Evolutionary conservation across 2,888 invertebrate genomes (phyloP).

Genomic region (Andrena hattorfiana): DNA sequence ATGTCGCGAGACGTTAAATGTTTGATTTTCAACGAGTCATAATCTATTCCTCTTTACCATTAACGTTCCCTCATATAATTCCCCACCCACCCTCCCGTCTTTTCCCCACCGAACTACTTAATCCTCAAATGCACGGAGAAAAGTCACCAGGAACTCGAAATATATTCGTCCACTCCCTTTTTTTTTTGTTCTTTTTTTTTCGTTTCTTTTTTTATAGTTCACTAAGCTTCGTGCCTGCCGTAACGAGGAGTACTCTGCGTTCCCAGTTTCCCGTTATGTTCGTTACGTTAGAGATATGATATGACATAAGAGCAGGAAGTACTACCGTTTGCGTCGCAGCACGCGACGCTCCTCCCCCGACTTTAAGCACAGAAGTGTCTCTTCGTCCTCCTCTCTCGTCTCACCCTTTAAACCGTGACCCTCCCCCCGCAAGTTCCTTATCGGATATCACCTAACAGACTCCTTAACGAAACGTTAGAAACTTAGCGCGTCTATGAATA

Average conservation of each 20-base stretch:
- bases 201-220: slow-evolving; percentile 34
- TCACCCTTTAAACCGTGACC: slow-evolving; percentile 10
- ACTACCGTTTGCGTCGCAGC: slow-evolving; percentile 73
- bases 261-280: slow-evolving; percentile 33
- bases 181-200: background rate
- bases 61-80: slow-evolving; percentile 63
- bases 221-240: slow-evolving; percentile 71
- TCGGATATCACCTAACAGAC: slow-evolving; percentile 45
- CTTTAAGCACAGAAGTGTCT: slow-evolving; percentile 50
- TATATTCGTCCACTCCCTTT: slow-evolving; percentile 55
- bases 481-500: slow-evolving; percentile 61
- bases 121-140: slow-evolving; percentile 72
- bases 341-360: slow-evolving; percentile 63
- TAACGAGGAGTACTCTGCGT: slow-evolving; percentile 66
- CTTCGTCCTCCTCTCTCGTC: background rate
- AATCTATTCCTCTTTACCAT: slow-evolving; percentile 62
- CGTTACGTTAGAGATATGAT: slow-evolving; percentile 70
- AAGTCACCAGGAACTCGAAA: slow-evolving; percentile 74
- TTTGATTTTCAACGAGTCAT: slow-evolving; percentile 78
- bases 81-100: background rate
- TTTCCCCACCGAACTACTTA: slow-evolving; percentile 52
- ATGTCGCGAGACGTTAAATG: slow-evolving; percentile 72
- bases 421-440: slow-evolving; percentile 1
- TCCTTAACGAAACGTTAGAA: slow-evolving; percentile 56
- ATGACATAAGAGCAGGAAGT: slow-evolving; percentile 76